These are phyloP conservation scores for Herminia tarsipennalis DNA, from an alignment of 2,888 invertebrate species.

Conservation along the genomic window DNA sequence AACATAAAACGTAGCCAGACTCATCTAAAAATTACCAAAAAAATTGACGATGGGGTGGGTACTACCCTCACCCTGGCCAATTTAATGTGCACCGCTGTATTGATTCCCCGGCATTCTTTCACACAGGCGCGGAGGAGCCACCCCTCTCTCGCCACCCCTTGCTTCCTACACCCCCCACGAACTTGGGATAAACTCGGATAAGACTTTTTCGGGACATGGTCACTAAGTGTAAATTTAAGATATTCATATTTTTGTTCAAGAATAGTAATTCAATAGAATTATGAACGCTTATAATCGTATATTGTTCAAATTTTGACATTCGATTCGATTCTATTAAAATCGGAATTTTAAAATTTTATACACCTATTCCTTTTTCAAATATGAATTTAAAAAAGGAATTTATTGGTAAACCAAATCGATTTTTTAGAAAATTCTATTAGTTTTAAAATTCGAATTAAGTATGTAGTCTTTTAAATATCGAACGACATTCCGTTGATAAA, in stretches of 20 bases:
- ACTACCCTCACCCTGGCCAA: constrained; percentile 65
- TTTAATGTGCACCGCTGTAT: constrained; percentile 83
- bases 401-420: too few relatives aligned
- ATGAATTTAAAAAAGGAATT: too few relatives aligned
- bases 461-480: too few relatives aligned
- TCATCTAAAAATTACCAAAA: constrained; percentile 57
- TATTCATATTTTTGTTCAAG: constrained; percentile 12
- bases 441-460: too few relatives aligned
- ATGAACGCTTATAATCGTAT: too few relatives aligned
- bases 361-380: too few relatives aligned
- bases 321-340: too few relatives aligned
- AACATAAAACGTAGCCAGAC: constrained; percentile 29
- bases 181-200: constrained; percentile 72
- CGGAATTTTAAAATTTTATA: too few relatives aligned
- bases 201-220: constrained; percentile 69
- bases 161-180: constrained; percentile 46
- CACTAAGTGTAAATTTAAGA: constrained; percentile 14
- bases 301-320: too few relatives aligned
- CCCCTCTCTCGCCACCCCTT: constrained; percentile 40
- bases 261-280: too few relatives aligned
- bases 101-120: constrained; percentile 84
- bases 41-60: constrained; percentile 58
- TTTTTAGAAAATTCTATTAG: too few relatives aligned
- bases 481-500: too few relatives aligned
- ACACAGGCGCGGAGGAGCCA: constrained; percentile 75